Base-by-base conservation (phyloP, 2,113 vertebrate species). In the Entosphenus tridentatus region DNA sequence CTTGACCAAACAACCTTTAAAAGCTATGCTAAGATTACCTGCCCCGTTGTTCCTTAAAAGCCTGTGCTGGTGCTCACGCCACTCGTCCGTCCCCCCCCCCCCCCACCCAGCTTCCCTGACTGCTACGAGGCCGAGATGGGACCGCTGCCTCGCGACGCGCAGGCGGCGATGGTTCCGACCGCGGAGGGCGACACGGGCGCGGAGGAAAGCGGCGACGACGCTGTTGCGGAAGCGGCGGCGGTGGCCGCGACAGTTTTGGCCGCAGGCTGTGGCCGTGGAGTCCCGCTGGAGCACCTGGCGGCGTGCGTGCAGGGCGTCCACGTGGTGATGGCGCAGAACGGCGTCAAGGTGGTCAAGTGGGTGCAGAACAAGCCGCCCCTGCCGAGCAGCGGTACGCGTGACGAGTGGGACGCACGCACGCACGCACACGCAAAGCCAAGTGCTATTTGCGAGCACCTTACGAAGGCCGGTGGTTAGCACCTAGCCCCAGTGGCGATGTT, bases 331-430 rank as follows among this genome's bases (percentile, higher is more conserved):
- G 83, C 93, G 12, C 92, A 96, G 77, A 97, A 95, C 55, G 90
- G 90, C 9, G 82, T 92, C 79, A 97, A 96, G 80, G 83, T 98
- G 72, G 84, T 98, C 58, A 97, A 91, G 72, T 98, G 92, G 93
- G 86, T 92, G 78, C 88, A 95, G 76, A 96, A 95, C 78, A 96
- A 89, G 74, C 89, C 90, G 18, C 88, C 89, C 0, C 81, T 79
- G n/a, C 83, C 84, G 21, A 88, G 83, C 73, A 76, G 85, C 71
- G 92, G 93, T 95, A 39, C 39, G 39, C 39, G 18, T 21, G 18
- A 3, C 18, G 18, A 21, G 18, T 21, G 18, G 18, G 2, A 39
- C 39, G 39, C 39, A 39, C 39, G 3, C 39, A 39, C 39, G 39
- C 21, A 21, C n/a, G n/a, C 21, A 21, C 21, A 21, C 21, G 3